Base-by-base conservation (phyloP, 1,140 invertebrate genomes). In the Hylyphantes graminicola region DNA sequence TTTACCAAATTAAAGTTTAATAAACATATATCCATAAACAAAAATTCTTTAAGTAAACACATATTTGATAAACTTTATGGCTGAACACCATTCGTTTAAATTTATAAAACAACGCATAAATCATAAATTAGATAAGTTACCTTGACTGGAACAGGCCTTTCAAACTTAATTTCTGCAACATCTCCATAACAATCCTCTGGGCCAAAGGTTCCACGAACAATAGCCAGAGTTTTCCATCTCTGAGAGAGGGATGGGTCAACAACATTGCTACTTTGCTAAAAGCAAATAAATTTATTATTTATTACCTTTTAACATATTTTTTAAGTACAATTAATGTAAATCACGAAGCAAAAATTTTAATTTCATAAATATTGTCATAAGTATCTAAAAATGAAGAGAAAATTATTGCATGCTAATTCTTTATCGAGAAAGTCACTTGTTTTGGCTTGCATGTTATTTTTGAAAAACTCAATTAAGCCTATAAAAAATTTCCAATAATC, bases 151-250 rank as follows among this genome's bases (percentile, higher is more conserved):
- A 98, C 92, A 7, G 96, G 94, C 88, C 94, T 93, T 81, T 96
- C 95, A 90, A 99, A 98, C 90, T 96, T 97, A 5, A 98, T 92
- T 89, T 98, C 96, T 0, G 94, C 93, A 83, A 97, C 93, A 86
- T 92, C 91, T 81, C 89, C 89, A 48, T 93, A 90, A 87, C 93
- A 94, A 88, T 96, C 95, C 65, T 95, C 94, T 87, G 94, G 92
- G 86, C 94, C 91, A 90, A 94, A 94, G 75, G 92, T 92, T 19
- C 95, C 95, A 87, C 93, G 91, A 1, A 92, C 93, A 61, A 93
- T 91, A 89, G 95, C 93, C 21, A 96, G 90, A 87, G 93, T 94
- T 85, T 93, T 94, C 95, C 95, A 96, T 48, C 91, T 87, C 84
- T 91, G 90, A 15, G 88, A 87, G 67, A 89, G 89, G 15, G 88